Evolutionary conservation across 2,113 vertebrate species (phyloP), one percentile per base, ranked within the genome.

Genomic region (Falcunculus frontatus): DNA sequence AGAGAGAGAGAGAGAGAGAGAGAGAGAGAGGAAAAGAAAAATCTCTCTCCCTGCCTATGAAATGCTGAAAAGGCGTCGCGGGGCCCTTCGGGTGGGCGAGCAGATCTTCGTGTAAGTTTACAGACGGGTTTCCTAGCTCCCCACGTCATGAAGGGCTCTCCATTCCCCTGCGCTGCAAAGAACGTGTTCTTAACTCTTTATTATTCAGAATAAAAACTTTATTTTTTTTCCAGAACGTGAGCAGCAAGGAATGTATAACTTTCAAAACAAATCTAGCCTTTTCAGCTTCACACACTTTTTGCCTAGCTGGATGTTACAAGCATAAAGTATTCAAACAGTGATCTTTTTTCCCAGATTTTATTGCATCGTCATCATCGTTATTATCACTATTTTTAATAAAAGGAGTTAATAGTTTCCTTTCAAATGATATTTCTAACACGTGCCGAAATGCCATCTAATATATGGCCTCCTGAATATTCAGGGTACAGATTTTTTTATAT

Each of bases 211-310:
- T 98, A 98, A 98, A 98, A 98, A 97, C 95, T 98, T 98, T 97
- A 98, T 98, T 98, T 98, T 87, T 97, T 91, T 98, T 98, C 81
- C 98, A 98, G 94, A 99, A 98, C 96, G 97, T 98, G 98, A 99
- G 99, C 99, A 99, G 99, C 99, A 99, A 99, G 99, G 99, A 99
- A 99, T 99, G 98, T 98, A 98, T 98, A 98, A 98, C 98, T 98
- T 97, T 97, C 96, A 98, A 98, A 98, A 98, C 98, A 98, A 98
- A 98, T 97, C 96, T 97, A 97, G 94, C 91, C 96, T 98, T 97
- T 98, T 88, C 97, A 83, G 55, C 78, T 97, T 97, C 97, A 97
- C 97, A 97, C 84, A 33, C 94, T 98, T 98, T 98, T 94, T 16
- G 7, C 94, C 97, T 97, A 73, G 82, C 91, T 96, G 73, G 96